Conservation (phyloP, 2,113 vertebrate genomes). For the Mobula hypostoma region DNA sequence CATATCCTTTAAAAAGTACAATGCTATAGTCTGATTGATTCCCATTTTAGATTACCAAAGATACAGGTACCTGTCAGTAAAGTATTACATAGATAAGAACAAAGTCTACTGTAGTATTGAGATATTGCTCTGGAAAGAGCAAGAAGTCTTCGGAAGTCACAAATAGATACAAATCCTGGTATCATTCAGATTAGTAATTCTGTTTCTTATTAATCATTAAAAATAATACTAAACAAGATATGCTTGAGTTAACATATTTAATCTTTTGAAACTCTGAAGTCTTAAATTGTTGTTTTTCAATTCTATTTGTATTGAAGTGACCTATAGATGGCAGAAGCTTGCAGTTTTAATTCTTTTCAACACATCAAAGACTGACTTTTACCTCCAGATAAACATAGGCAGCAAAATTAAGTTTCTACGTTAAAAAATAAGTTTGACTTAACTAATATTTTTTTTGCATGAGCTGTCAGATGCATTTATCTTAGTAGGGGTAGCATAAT, state of each 20-base stretch:
- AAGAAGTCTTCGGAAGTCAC: background rate
- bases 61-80: background rate
- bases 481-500: background rate
- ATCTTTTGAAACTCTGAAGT: background rate
- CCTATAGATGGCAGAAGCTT: constrained; percentile 18
- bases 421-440: background rate
- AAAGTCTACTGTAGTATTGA: background rate
- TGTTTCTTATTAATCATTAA: background rate
- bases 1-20: background rate
- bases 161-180: background rate
- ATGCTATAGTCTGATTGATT: background rate
- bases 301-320: background rate
- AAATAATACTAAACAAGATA: too few species aligned
- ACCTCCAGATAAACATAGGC: background rate
- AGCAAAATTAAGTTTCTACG: background rate
- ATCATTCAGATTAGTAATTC: background rate
- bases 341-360: background rate
- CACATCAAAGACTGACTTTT: background rate
- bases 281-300: background rate
- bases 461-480: background rate
- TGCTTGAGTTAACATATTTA: background rate
- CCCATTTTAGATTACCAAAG: background rate
- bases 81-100: background rate
- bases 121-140: background rate
- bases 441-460: background rate